Percentiles rank a stretch among this genome's conserved stretches.
These are phyloP conservation scores for Euwallacea fornicatus DNA, from an alignment of 1,140 invertebrate genomes.

Conservation along the genomic window DNA sequence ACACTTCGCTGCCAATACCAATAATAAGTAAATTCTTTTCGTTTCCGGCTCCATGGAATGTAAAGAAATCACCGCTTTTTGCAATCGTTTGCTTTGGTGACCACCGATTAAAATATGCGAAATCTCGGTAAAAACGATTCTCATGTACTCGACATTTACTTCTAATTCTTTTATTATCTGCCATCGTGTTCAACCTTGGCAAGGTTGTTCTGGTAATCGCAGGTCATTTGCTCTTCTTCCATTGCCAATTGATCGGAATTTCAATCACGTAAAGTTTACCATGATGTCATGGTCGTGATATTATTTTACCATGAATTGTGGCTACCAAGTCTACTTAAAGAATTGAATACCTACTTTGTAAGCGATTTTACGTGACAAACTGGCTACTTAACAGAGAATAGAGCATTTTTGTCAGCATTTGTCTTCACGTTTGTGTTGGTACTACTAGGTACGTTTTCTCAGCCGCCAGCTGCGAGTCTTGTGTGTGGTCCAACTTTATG, in stretches of 20 bases:
- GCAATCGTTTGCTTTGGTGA: not conserved
- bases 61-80: not conserved
- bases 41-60: not conserved
- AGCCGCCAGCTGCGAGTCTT: constrained; percentile 8
- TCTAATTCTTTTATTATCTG: not conserved
- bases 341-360: not conserved
- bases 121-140: not conserved
- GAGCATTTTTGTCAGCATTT: constrained; percentile 9
- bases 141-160: not conserved
- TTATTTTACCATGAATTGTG: constrained; percentile 11
- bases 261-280: constrained; percentile 8
- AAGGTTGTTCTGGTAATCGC: constrained; percentile 1
- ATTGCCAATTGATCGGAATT: constrained; percentile 13
- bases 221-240: constrained; percentile 9
- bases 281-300: constrained; percentile 11
- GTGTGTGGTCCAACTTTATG: constrained; percentile 9
- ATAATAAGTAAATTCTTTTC: constrained; percentile 3
- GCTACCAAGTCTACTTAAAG: constrained; percentile 6
- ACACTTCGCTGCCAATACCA: not conserved
- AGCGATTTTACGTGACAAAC: constrained; percentile 8
- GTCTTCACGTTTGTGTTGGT: not conserved
- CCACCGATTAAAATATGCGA: not conserved
- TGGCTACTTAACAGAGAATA: constrained; percentile 7
- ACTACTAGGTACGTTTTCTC: not conserved
- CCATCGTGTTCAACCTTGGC: not conserved